These are phyloP conservation scores for Chaetops frenatus DNA, from an alignment of 2,113 vertebrate species.

Conservation along the genomic window DNA sequence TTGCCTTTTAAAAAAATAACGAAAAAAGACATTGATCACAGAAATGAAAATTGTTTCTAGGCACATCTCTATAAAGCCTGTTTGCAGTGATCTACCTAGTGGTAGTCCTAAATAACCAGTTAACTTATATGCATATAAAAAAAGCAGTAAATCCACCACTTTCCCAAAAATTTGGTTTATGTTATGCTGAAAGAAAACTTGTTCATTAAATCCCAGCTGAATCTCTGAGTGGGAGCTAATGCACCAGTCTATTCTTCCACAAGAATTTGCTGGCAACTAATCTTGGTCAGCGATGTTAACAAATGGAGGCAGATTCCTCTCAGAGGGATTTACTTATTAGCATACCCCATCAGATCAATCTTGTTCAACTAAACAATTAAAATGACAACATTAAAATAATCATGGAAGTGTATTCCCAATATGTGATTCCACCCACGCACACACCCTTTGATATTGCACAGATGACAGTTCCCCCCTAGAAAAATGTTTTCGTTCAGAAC, in stretches of 20 bases:
- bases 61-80: background rate
- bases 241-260: background rate
- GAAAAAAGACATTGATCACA: background rate
- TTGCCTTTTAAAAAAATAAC: background rate
- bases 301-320: background rate
- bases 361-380: constrained; percentile 38
- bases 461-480: background rate
- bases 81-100: background rate
- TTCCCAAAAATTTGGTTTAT: background rate
- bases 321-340: background rate
- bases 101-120: background rate
- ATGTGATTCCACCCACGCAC: background rate
- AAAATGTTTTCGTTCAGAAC: background rate
- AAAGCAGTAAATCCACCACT: background rate
- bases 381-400: constrained; percentile 29
- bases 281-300: background rate
- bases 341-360: background rate
- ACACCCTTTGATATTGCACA: background rate
- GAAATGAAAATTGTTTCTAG: background rate
- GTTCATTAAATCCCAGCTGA: background rate
- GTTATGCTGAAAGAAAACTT: background rate
- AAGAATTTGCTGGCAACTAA: background rate
- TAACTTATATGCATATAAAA: background rate
- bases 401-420: background rate
- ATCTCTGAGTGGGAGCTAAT: background rate